Conservation (phyloP, 2,888 invertebrate genomes). For the Philereme vetulata region DNA sequence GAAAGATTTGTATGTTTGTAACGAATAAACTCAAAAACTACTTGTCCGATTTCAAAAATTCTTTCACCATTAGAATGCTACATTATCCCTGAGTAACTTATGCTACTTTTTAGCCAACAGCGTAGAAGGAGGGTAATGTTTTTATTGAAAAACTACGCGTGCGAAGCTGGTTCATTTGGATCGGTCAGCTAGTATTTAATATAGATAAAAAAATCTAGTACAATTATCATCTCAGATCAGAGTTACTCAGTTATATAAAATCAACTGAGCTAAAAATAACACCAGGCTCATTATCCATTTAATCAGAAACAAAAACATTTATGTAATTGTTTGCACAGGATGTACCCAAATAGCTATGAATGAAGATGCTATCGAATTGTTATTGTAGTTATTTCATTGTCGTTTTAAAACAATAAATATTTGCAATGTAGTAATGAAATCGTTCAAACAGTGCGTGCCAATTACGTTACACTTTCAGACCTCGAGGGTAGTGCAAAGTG, state of each 20-base stretch:
- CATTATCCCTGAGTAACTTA: no score
- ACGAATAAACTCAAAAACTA: no score
- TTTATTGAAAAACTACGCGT: no score
- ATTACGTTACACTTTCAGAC: constrained; percentile 30
- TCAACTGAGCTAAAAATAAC: constrained; percentile 25
- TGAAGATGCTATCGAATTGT: constrained; percentile 25
- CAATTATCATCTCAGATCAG: background rate
- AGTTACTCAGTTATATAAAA: background rate
- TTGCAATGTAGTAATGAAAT: constrained; percentile 35
- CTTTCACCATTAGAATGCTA: no score
- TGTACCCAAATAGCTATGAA: constrained; percentile 40
- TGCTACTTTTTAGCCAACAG: no score
- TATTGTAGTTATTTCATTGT: constrained; percentile 30
- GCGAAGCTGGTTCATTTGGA: no score
- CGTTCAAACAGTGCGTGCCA: constrained; percentile 29
- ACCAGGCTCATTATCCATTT: constrained; percentile 15
- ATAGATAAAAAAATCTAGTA: no score
- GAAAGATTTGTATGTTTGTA: no score
- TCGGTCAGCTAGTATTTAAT: no score
- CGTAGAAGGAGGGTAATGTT: no score
- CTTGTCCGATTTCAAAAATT: no score
- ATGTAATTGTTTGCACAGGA: constrained; percentile 44
- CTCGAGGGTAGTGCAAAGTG: constrained; percentile 27
- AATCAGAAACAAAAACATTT: constrained; percentile 27
- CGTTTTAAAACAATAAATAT: constrained; percentile 37